phyloP scores from a whole-genome alignment of 2,113 vertebrate genomes.

The Noctilio leporinus region DNA sequence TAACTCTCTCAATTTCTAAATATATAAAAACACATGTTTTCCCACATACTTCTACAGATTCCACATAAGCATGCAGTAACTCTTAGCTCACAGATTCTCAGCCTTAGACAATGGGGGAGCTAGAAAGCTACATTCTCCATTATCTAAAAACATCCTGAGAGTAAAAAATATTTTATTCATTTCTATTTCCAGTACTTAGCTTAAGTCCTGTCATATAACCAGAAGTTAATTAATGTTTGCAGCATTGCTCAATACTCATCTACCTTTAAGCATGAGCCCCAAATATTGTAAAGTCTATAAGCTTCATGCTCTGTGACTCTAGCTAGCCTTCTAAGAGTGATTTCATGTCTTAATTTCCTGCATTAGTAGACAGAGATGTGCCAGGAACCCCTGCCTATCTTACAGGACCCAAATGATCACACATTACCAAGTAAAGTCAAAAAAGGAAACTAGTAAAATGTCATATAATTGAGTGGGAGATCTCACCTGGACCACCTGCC shows the following conservation, averaged over 20 bases:
- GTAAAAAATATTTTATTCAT: conserved; percentile 14
- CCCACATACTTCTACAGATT: background rate
- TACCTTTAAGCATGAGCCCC: background rate
- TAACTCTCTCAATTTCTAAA: conserved; percentile 23
- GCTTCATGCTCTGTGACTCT: background rate
- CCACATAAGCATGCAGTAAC: background rate
- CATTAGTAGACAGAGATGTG: conserved; percentile 32
- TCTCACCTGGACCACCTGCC: conserved; percentile 88
- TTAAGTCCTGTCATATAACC: background rate
- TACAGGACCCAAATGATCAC: background rate
- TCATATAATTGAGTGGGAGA: background rate
- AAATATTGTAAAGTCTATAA: background rate
- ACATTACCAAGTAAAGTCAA: conserved; percentile 20
- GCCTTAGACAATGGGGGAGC: background rate
- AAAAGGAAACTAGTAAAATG: conserved; percentile 44
- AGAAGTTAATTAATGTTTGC: background rate
- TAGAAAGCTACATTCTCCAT: conserved; percentile 17
- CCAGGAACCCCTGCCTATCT: background rate
- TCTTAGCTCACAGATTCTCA: background rate
- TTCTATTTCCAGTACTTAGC: conserved; percentile 16
- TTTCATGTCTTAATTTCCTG: background rate
- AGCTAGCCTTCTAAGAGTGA: background rate
- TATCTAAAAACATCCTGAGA: conserved; percentile 10
- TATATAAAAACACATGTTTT: conserved; percentile 19
- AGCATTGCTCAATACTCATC: background rate